Evolutionary conservation across 2,113 vertebrate species (phyloP).

Genomic region (Cyprinodon tularosa): DNA sequence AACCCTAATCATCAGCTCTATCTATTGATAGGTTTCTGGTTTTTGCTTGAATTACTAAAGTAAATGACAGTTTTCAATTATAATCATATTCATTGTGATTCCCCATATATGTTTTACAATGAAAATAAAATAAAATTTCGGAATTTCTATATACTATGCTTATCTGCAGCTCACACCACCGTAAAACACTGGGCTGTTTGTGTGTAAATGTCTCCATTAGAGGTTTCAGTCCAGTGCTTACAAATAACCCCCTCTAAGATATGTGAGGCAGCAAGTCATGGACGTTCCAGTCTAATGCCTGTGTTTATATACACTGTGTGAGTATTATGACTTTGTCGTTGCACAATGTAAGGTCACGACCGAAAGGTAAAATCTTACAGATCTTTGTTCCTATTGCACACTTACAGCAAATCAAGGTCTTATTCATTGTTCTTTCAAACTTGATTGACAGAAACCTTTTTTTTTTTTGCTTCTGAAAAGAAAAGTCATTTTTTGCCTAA

Average conservation of each 20-base stretch:
- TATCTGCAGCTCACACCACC: background rate
- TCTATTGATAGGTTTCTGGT: background rate
- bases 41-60: background rate
- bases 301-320: constrained; percentile 38
- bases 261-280: constrained; percentile 41
- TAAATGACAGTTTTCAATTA: background rate
- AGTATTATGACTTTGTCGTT: constrained; percentile 43
- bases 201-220: background rate
- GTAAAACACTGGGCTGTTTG: background rate
- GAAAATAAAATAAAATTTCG: background rate
- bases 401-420: constrained; percentile 20
- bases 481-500: constrained; percentile 1
- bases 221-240: constrained; percentile 41
- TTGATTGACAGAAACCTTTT: constrained; percentile 26
- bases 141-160: background rate
- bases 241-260: constrained; percentile 1
- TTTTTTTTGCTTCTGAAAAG: constrained; percentile 13
- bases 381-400: constrained; percentile 25
- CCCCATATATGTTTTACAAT: background rate
- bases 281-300: constrained; percentile 47
- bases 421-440: constrained; percentile 34
- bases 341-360: constrained; percentile 43
- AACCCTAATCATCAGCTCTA: no score
- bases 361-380: constrained; percentile 24
- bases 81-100: background rate